Evolutionary conservation across 2,888 invertebrate species (phyloP).

Genomic region (Abscondita cerata): DNA sequence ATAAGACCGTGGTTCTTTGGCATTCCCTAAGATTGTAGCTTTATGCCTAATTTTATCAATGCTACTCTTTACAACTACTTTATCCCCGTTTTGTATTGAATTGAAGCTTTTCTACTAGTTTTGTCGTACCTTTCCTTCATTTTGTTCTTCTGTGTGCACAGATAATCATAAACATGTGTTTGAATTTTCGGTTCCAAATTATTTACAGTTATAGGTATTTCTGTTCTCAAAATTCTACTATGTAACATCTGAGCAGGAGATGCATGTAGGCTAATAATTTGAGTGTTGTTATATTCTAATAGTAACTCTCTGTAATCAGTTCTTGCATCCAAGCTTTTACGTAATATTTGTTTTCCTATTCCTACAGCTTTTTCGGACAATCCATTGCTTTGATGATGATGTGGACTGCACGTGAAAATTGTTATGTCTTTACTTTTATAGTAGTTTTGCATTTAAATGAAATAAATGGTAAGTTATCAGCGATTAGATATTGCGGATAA

Average conservation of each 20-base stretch:
- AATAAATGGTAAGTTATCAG: slow-evolving; percentile 41
- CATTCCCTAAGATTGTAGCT: neutral
- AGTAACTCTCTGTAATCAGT: slow-evolving; percentile 34
- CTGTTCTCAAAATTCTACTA: neutral
- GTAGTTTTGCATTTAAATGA: slow-evolving; percentile 29
- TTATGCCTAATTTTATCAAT: neutral
- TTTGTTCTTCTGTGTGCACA: neutral
- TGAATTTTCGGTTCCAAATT: neutral
- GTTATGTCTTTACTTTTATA: neutral
- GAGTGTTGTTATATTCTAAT: slow-evolving; percentile 4
- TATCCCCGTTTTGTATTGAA: no score
- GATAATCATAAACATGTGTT: neutral
- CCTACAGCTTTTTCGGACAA: slow-evolving; percentile 29
- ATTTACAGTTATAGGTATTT: neutral
- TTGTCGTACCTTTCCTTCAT: neutral
- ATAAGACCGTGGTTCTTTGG: no score
- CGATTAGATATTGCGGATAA: slow-evolving; percentile 41
- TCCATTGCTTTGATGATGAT: neutral
- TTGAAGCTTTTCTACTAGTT: neutral
- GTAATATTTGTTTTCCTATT: slow-evolving; percentile 41
- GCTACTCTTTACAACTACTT: no score
- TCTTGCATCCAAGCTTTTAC: slow-evolving; percentile 33
- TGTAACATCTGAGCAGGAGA: slow-evolving; percentile 4
- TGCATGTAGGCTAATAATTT: neutral
- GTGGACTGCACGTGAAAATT: neutral